Conservation (phyloP, 2,113 vertebrate genomes). For the Crotalus tigris region DNA sequence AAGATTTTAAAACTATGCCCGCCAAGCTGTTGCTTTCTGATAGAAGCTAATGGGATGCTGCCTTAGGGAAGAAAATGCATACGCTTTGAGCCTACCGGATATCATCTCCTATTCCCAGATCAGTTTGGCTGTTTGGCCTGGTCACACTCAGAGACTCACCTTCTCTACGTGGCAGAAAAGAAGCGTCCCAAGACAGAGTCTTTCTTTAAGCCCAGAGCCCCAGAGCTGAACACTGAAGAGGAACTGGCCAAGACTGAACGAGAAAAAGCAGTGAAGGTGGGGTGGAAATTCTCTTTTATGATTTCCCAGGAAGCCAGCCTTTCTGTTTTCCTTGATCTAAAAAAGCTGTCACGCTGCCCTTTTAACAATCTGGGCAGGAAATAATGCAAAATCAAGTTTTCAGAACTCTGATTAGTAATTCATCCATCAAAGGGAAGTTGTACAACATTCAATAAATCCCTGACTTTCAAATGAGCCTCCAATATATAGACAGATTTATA, state of each 20-base stretch:
- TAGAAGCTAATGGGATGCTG: accelerated
- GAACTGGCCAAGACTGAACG: conserved; percentile 61
- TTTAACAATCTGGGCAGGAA: not conserved
- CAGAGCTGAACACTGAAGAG: conserved; percentile 63
- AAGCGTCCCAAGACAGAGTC: conserved; percentile 89
- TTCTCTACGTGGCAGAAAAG: conserved; percentile 95
- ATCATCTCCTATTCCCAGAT: conserved; percentile 65
- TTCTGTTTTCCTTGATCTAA: not conserved
- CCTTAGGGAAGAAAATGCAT: accelerated
- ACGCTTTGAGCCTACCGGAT: accelerated
- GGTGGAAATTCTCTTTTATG: not conserved
- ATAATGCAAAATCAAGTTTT: not conserved
- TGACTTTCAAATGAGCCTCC: not conserved
- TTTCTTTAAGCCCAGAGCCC: conserved; percentile 84
- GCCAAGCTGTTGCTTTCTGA: not conserved
- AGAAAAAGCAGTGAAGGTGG: conserved; percentile 70
- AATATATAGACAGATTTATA: not conserved
- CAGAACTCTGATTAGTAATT: not conserved
- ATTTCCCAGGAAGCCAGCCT: not conserved
- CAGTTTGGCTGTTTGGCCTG: conserved; percentile 95
- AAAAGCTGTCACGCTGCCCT: not conserved
- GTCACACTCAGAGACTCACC: conserved; percentile 96
- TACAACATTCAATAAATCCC: not conserved
- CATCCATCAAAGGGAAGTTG: not conserved
- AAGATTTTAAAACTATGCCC: not conserved